Evolutionary conservation across 2,797 vertebrate genomes (phyloP).

Genomic region (Microtus californicus): DNA sequence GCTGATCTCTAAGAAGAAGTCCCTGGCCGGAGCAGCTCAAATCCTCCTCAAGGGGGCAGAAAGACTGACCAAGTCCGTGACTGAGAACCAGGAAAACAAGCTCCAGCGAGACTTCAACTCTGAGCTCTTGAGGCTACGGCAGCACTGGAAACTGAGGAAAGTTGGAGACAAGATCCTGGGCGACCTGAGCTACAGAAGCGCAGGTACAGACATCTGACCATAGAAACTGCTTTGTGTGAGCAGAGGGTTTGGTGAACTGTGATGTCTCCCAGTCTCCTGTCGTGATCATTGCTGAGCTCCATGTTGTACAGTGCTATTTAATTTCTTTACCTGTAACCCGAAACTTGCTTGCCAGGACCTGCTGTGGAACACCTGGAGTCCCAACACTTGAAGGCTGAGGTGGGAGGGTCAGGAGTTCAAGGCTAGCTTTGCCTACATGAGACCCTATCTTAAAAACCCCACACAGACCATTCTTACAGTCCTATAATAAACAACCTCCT

Average conservation of each 20-base stretch:
- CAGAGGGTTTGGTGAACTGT: neutral
- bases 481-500: neutral
- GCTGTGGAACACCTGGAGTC: neutral
- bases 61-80: constrained; percentile 95
- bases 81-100: constrained; percentile 97
- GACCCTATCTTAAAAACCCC: neutral
- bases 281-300: neutral
- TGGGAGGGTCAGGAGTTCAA: neutral
- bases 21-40: constrained; percentile 95
- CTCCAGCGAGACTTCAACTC: constrained; percentile 98
- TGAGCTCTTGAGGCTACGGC: constrained; percentile 94
- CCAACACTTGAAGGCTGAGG: neutral
- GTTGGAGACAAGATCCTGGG: constrained; percentile 99
- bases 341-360: neutral
- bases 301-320: neutral
- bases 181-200: constrained; percentile 98
- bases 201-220: constrained; percentile 88
- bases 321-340: constrained; percentile 9
- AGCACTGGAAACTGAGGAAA: constrained; percentile 99
- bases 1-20: constrained; percentile 97
- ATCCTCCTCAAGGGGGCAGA: constrained; percentile 97
- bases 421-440: neutral
- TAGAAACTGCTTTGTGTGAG: neutral
- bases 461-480: neutral
- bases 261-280: neutral